Evolutionary conservation across 1,140 invertebrate genomes (phyloP).

Genomic region (Semibalanus balanoides): DNA sequence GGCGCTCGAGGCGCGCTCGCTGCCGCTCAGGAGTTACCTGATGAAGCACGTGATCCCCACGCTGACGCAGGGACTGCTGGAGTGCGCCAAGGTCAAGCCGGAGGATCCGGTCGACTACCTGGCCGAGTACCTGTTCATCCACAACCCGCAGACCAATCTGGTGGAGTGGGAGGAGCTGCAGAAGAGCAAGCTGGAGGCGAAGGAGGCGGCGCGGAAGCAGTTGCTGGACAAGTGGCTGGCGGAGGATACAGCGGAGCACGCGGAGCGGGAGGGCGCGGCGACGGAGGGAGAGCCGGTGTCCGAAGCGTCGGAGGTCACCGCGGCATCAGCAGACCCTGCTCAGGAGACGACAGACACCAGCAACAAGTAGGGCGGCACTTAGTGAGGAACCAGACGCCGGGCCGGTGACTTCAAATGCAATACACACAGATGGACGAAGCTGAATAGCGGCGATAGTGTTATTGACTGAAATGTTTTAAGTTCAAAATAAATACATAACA

Average conservation of each 20-base stretch:
- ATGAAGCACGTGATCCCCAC: neutral
- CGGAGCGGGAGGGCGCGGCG: too few species aligned
- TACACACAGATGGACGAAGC: too few species aligned
- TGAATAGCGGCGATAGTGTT: too few species aligned
- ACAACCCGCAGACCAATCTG: neutral
- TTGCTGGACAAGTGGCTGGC: neutral
- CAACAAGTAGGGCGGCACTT: too few species aligned
- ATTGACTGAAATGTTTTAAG: too few species aligned
- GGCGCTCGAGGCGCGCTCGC: neutral
- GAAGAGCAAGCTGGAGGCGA: neutral
- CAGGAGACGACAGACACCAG: too few species aligned
- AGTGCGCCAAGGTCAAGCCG: neutral
- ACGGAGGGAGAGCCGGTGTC: too few species aligned
- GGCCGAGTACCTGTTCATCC: neutral
- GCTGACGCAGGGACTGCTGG: neutral
- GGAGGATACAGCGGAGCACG: neutral
- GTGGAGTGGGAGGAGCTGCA: slow-evolving; percentile 3
- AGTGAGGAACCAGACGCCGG: too few species aligned
- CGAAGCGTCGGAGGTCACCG: too few species aligned
- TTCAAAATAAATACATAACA: too few species aligned
- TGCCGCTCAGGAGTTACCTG: neutral
- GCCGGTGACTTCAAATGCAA: too few species aligned
- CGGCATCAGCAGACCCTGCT: too few species aligned
- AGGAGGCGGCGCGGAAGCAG: neutral
- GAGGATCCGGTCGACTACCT: neutral